A percentile compares a stretch with the other conserved stretches of the same genome.
phyloP scores from a whole-genome alignment of 2,888 invertebrate species.

The Drosophila neotestacea region DNA sequence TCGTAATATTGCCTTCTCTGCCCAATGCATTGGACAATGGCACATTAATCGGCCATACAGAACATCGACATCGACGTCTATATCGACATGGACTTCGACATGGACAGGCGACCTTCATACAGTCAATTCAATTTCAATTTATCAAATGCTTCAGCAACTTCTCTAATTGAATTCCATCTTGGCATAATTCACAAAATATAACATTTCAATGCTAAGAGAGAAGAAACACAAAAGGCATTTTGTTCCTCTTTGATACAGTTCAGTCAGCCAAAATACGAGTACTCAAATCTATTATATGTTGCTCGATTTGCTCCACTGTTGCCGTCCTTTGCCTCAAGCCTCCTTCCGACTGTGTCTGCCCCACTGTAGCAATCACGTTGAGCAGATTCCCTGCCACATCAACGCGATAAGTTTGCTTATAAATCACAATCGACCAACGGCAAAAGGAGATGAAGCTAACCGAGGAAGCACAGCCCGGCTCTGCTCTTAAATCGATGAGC shows the following conservation, averaged over 20 bases:
- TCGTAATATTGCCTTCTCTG: conserved; percentile 8
- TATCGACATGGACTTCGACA: background rate
- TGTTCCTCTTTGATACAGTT: conserved; percentile 56
- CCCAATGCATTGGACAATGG: conserved; percentile 7
- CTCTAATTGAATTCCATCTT: conserved; percentile 69
- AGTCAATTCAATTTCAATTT: conserved; percentile 67
- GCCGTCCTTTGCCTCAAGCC: conserved; percentile 7
- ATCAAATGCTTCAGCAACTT: conserved; percentile 68
- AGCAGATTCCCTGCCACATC: conserved; percentile 59
- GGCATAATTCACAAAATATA: conserved; percentile 61
- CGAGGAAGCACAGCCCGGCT: conserved; percentile 26
- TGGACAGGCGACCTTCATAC: conserved; percentile 17
- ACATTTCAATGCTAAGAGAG: conserved; percentile 63
- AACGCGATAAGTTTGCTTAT: conserved; percentile 74
- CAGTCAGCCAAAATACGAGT: conserved; percentile 50
- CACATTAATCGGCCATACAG: conserved; percentile 31
- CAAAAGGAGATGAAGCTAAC: conserved; percentile 29
- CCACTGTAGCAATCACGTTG: conserved; percentile 58
- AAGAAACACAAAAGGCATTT: conserved; percentile 44
- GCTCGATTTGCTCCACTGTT: conserved; percentile 55
- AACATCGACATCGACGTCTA: conserved; percentile 7
- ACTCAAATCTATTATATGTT: conserved; percentile 68
- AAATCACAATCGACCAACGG: conserved; percentile 69
- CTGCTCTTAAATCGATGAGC: conserved; percentile 78
- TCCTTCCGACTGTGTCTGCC: background rate